These are phyloP conservation scores for Hipparchia semele DNA, from an alignment of 2,888 invertebrate species.

Conservation along the genomic window DNA sequence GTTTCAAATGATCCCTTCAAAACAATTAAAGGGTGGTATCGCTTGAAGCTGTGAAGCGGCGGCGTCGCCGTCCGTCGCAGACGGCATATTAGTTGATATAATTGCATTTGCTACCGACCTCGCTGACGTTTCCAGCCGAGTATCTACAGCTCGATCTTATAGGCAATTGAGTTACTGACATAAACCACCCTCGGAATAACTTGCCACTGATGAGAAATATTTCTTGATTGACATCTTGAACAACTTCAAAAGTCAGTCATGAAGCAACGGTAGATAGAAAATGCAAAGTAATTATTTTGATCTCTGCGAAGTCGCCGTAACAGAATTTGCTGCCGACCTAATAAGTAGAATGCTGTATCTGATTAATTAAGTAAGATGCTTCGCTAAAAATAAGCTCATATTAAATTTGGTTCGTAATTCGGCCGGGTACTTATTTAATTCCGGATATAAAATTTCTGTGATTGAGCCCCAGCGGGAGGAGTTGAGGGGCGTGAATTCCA, in stretches of 20 bases:
- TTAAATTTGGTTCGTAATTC: slow-evolving; percentile 78
- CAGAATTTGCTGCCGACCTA: slow-evolving; percentile 35
- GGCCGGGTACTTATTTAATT: slow-evolving; percentile 83
- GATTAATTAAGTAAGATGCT: slow-evolving; percentile 72
- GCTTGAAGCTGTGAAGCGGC: slow-evolving; percentile 56
- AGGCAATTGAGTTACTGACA: slow-evolving; percentile 79
- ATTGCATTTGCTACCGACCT: slow-evolving; percentile 80
- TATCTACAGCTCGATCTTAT: slow-evolving; percentile 70
- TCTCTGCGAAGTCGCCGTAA: slow-evolving; percentile 25
- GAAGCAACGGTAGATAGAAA: slow-evolving; percentile 34
- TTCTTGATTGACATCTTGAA: slow-evolving; percentile 65
- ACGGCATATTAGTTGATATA: slow-evolving; percentile 78
- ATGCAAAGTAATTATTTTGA: slow-evolving; percentile 34
- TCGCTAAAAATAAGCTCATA: slow-evolving; percentile 74
- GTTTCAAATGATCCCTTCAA: slow-evolving; percentile 65
- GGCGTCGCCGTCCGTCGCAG: slow-evolving; percentile 63
- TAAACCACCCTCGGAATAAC: slow-evolving; percentile 77
- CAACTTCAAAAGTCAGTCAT: slow-evolving; percentile 37
- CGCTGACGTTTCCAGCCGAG: slow-evolving; percentile 75
- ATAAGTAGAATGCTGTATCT: slow-evolving; percentile 54
- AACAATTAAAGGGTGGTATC: slow-evolving; percentile 70
- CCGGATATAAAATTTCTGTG: slow-evolving; percentile 84
- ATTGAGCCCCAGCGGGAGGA: slow-evolving; percentile 82
- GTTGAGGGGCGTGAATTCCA: slow-evolving; percentile 83
- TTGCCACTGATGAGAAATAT: slow-evolving; percentile 75